These are phyloP conservation scores for Uloborus plumipes DNA, from an alignment of 2,888 invertebrate species.

Conservation along the genomic window DNA sequence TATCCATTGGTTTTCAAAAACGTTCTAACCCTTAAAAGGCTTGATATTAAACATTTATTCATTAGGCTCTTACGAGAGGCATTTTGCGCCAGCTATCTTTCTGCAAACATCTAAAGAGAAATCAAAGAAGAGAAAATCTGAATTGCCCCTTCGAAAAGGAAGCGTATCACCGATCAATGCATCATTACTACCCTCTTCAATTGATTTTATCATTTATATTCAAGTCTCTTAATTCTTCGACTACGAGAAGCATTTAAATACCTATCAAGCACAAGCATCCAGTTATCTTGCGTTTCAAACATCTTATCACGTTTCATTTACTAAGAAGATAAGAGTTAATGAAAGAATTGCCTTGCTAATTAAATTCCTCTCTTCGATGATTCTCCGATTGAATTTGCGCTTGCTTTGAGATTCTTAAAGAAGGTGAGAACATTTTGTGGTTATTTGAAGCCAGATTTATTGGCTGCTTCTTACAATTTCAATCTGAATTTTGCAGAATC, in stretches of 20 bases:
- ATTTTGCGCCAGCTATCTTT: too few species aligned
- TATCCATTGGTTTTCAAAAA: too few species aligned
- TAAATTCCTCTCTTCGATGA: constrained; percentile 43
- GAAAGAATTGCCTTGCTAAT: constrained; percentile 52
- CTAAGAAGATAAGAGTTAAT: constrained; percentile 47
- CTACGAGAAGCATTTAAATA: constrained; percentile 46
- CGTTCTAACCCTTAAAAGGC: too few species aligned
- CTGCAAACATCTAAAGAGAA: too few species aligned
- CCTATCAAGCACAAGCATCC: constrained; percentile 36
- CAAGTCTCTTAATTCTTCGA: constrained; percentile 29
- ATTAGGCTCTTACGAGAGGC: too few species aligned
- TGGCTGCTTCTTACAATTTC: too few species aligned
- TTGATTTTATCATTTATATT: constrained; percentile 50
- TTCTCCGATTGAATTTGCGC: constrained; percentile 43
- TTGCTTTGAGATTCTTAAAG: constrained; percentile 22
- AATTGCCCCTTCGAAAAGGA: too few species aligned
- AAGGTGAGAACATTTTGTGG: constrained; percentile 14
- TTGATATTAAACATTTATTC: too few species aligned
- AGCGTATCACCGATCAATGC: constrained; percentile 11
- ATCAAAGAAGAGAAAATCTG: too few species aligned
- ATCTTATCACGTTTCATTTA: constrained; percentile 50
- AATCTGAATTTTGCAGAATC: too few species aligned
- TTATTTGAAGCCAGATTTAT: constrained; percentile 1
- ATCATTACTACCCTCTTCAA: constrained; percentile 30
- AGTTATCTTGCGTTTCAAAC: constrained; percentile 38